Evolutionary conservation across 2,113 vertebrate genomes (phyloP), one percentile per base, ranked within the genome.

Genomic region (Limnothrissa miodon): DNA sequence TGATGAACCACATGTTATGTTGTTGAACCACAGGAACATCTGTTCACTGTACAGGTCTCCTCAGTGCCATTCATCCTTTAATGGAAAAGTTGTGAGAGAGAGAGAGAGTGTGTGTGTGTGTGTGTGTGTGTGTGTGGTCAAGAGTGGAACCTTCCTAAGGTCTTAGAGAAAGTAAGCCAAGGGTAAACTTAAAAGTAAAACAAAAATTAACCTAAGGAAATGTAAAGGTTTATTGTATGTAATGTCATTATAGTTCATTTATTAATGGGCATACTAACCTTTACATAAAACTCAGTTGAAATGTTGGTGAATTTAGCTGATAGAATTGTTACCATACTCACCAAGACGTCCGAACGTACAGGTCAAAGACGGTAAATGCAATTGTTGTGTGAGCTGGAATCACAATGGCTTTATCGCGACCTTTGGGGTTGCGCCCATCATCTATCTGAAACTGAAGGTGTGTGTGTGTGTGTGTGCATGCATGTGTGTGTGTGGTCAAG

Each of bases 301-400:
- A 19, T 56, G 19, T 56, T 23, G 19, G 21, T 21, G 23, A 23
- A 23, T 56, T 56, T 13, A 36, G 33, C 25, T 66, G 59, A 11
- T 74, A 5, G 15, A 36, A 39, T 13, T 36, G n/a, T 51, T 25
- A 80, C 1, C n/a, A 5, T 33, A 21, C 96, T 94, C 93, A 99
- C 98, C 98, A 0, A 99, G 97, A 82, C 95, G 95, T 70, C 98
- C 98, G 95, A 81, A 99, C 94, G 85, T 96, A 99, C 87, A 99
- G 96, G 89, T 99, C 95, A 86, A 96, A 99, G 85, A 98, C 94
- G 91, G 96, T 99, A 93, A 96, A 99, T 89, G 98, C 98, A 88
- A 99, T 98, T 44, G 98, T 99, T 88, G 98, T 99, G 90, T 99
- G 98, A 5, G 98, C 98, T 36, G 98, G 98, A 88, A 99, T 99